Base-by-base conservation (phyloP, 2,113 vertebrate species). In the Bostrychus sinensis region DNA sequence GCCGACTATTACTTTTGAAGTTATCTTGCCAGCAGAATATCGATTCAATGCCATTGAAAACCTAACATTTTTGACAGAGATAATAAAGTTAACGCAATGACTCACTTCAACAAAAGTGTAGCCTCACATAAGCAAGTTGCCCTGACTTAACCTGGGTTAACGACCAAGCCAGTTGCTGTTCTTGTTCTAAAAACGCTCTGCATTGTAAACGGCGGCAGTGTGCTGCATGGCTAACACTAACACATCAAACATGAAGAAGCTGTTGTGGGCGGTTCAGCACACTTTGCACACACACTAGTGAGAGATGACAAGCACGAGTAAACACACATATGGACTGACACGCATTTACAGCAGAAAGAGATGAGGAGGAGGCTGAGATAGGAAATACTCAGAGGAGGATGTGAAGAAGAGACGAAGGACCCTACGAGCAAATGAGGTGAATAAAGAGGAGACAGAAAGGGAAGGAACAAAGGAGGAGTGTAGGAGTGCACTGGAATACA, bases 231-330 rank as follows among this genome's bases (percentile, higher is more conserved):
- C 45, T 23, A 37, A 51, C 38, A 2, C 34, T 53, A 73, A 65
- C 57, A 39, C 19, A 59, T 58, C 66, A 67, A 62, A 64, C 57
- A 57, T 63, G 48, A 39, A 78, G 32, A 51, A 53, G 75, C 48
- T 28, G 23, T 56, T 6, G 81, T 57, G 36, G 79, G 75, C 38
- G 62, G 74, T 37, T 65, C 46, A n/a, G 1, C 70, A 55, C 70
- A 61, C 38, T 56, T n/a, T 11, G 28, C 59, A 56, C 46, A 56
- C 30, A 13, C 38, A 57, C 62, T 19, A 2, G 63, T 23, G 23
- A 63, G 69, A 69, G 68, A 69, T 16, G 14, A 51, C 58, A 67
- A 20, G 51, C 70, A 42, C 62, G 79, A 85, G 66, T 68, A 79
- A 64, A 83, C 80, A 69, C 72, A 62, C 56, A 73, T 22, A 65